These are phyloP conservation scores for Scaptodrosophila latifasciaeformis DNA, from an alignment of 2,888 invertebrate genomes.

Conservation along the genomic window DNA sequence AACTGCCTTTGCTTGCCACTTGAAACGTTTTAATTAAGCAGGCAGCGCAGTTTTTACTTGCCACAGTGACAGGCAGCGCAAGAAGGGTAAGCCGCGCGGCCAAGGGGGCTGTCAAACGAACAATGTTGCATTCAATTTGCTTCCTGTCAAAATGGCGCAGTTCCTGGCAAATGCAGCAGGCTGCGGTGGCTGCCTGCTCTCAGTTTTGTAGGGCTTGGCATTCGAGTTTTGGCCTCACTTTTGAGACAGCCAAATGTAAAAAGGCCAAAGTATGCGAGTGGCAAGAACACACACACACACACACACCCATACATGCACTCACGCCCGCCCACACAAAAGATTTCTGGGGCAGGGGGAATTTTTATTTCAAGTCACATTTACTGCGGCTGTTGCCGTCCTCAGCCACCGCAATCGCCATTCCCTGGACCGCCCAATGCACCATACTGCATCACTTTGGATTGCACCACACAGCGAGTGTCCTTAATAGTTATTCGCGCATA, in stretches of 20 bases:
- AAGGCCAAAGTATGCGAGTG: background rate
- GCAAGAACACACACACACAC: conserved; percentile 2
- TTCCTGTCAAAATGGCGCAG: conserved; percentile 44
- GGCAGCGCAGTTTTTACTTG: conserved; percentile 2
- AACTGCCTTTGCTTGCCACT: conserved; percentile 2
- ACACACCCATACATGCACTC: conserved; percentile 5
- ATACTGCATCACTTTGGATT: too few species aligned
- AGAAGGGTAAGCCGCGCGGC: background rate
- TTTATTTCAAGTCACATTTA: background rate
- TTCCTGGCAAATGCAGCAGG: conserved; percentile 31
- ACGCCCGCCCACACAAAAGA: background rate
- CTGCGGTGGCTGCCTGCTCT: background rate
- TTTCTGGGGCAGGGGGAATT: background rate
- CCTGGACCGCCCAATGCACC: too few species aligned
- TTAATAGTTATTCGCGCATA: conserved; percentile 16
- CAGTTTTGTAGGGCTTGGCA: too few species aligned
- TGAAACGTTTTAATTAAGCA: conserved; percentile 15
- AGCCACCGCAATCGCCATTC: too few species aligned
- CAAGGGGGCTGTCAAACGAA: background rate
- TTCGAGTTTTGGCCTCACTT: too few species aligned
- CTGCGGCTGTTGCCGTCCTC: background rate
- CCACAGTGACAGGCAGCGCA: conserved; percentile 1
- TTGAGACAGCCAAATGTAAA: too few species aligned
- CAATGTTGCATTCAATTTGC: conserved; percentile 28
- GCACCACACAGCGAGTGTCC: background rate